phyloP scores from a whole-genome alignment of 2,888 invertebrate genomes.

The Meliscaeva auricollis region DNA sequence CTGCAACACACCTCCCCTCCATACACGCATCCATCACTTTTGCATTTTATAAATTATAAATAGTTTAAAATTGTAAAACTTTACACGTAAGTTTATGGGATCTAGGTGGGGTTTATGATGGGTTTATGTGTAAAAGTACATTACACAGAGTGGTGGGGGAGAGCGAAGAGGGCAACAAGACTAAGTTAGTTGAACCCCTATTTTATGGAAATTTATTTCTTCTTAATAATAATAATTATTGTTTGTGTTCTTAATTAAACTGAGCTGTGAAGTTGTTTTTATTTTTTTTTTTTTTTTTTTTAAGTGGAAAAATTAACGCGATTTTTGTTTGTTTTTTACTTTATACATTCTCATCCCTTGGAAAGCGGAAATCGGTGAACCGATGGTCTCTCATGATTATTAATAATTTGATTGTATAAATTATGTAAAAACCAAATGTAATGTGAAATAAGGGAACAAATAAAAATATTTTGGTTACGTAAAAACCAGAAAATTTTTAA shows the following conservation, averaged over 20 bases:
- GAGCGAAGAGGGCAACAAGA: conserved; percentile 56
- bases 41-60: conserved; percentile 48
- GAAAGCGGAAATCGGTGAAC: too few relatives aligned
- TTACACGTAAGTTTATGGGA: conserved; percentile 25
- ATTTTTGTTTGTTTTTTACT: too few relatives aligned
- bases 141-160: background rate
- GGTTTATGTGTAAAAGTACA: conserved; percentile 1
- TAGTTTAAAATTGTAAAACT: conserved; percentile 65
- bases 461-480: too few relatives aligned
- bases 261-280: background rate
- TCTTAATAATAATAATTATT: conserved; percentile 68
- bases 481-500: too few relatives aligned
- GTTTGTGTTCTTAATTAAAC: conserved; percentile 76
- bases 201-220: conserved; percentile 76
- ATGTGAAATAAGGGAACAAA: too few relatives aligned
- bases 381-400: too few relatives aligned
- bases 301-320: too few relatives aligned
- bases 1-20: background rate
- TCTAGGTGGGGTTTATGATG: background rate
- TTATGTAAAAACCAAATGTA: too few relatives aligned
- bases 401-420: too few relatives aligned
- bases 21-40: conserved; percentile 42
- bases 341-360: too few relatives aligned
- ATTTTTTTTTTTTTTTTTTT: background rate
- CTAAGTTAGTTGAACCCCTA: conserved; percentile 40